Evolutionary conservation across 2,888 invertebrate genomes (phyloP).

Genomic region (Caenorhabditis wallacei): DNA sequence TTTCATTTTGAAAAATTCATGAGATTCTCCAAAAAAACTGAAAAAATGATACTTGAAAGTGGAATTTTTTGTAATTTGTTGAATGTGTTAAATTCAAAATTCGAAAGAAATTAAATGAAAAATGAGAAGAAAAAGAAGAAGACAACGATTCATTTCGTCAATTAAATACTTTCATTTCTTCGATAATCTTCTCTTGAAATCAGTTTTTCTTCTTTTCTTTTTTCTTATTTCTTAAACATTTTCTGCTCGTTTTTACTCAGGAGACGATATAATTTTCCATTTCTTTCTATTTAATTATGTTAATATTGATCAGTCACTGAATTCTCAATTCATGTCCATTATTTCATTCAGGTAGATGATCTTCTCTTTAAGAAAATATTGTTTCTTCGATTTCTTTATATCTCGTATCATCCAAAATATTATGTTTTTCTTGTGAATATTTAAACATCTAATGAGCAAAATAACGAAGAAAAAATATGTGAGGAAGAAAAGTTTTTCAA

Average conservation of each 20-base stretch:
- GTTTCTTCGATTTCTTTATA: not conserved
- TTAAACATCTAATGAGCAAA: not conserved
- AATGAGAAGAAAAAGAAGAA: not conserved
- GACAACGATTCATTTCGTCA: conserved; percentile 8
- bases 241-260: not conserved
- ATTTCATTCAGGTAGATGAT: conserved; percentile 2
- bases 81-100: conserved; percentile 1
- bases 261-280: not conserved
- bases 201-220: conserved; percentile 24
- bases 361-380: not conserved
- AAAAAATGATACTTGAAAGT: not conserved
- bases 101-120: not conserved
- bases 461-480: no score
- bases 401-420: not conserved
- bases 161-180: conserved; percentile 22
- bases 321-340: conserved; percentile 14
- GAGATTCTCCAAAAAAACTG: not conserved
- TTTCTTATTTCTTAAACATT: conserved; percentile 11
- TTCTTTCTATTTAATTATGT: conserved; percentile 23
- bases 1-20: conserved; percentile 16
- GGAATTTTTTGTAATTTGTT: not conserved
- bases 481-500: no score
- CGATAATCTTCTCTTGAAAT: conserved; percentile 51
- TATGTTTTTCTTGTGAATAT: conserved; percentile 21
- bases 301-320: conserved; percentile 29